phyloP scores from a whole-genome alignment of 2,888 invertebrate genomes.

The Cheilosia pagana region DNA sequence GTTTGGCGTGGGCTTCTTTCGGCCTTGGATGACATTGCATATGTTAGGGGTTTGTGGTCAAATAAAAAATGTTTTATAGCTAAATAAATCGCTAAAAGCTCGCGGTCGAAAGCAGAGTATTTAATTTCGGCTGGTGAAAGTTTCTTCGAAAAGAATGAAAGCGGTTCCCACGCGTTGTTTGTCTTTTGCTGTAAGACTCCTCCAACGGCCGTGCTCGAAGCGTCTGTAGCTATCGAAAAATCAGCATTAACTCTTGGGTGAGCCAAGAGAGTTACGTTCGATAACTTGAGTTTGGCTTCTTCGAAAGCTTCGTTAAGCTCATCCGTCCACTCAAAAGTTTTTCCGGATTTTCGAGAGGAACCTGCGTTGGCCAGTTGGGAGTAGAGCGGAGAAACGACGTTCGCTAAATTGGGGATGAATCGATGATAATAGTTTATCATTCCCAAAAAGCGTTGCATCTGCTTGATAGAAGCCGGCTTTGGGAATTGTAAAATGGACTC shows the following conservation, averaged over 20 bases:
- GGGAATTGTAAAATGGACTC: constrained; percentile 16
- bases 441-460: constrained; percentile 14
- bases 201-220: not conserved
- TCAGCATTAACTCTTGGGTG: not conserved
- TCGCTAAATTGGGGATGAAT: not conserved
- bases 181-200: constrained; percentile 15
- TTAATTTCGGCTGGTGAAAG: constrained; percentile 76
- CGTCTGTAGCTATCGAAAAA: not conserved
- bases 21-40: constrained; percentile 47
- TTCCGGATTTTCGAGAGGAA: not conserved
- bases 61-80: constrained; percentile 80
- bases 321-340: not conserved
- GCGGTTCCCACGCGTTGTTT: constrained; percentile 10
- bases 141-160: constrained; percentile 37
- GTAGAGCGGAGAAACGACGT: not conserved
- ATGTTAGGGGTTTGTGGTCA: constrained; percentile 76
- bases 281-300: not conserved
- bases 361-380: not conserved
- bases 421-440: constrained; percentile 28
- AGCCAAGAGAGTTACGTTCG: constrained; percentile 1
- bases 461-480: constrained; percentile 13
- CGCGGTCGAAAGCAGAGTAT: too few relatives aligned
- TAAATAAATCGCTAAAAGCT: constrained; percentile 76
- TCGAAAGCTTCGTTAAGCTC: not conserved
- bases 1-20: constrained; percentile 58